Evolutionary conservation across 1,140 invertebrate species (phyloP), one percentile per base, ranked within the genome.

Genomic region (Dreissena polymorpha): DNA sequence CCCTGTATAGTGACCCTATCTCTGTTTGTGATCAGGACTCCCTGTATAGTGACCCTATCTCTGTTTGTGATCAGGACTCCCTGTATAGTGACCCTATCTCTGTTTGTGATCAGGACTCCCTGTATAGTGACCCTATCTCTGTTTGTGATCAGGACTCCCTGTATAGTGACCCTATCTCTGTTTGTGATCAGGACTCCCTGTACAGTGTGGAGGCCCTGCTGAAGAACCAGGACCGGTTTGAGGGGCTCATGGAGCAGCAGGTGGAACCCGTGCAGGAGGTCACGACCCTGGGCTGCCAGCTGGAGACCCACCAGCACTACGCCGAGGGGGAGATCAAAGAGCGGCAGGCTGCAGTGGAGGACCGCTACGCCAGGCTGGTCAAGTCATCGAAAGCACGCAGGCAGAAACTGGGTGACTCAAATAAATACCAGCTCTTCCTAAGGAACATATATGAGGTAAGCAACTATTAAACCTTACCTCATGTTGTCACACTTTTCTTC

Each of bases 181-280:
- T 39, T 2, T 39, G 39, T 12, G 90, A 89, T 51, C 86, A 92
- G 91, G 89, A 99, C 92, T 99, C 98, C 0, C 93, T 99, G 14
- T 98, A 99, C 92, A 97, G 97, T 12, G 98, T 99, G 0, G 98
- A 99, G 93, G 97, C 97, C 10, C 92, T 99, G 65, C 96, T 99
- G 50, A 99, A 99, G 93, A 99, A 99, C 91, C 98, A 99, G 92
- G 98, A 99, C 92, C 98, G 99, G 93, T 99, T 99, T 92, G 98
- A 99, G 92, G 99, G 99, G 93, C 98, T 97, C 8, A 93, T 99
- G 0, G 97, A 97, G 18, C 98, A 98, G 14, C 98, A 99, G 90
- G 98, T 99, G 91, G 98, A 99, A 90, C 99, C 99, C 93, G 99
- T 99, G 85, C 98, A 92, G 21, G 90, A 90, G 29, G 91, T 99